phyloP scores from a whole-genome alignment of 1,140 invertebrate species.

The Anagrus nilaparvatae region DNA sequence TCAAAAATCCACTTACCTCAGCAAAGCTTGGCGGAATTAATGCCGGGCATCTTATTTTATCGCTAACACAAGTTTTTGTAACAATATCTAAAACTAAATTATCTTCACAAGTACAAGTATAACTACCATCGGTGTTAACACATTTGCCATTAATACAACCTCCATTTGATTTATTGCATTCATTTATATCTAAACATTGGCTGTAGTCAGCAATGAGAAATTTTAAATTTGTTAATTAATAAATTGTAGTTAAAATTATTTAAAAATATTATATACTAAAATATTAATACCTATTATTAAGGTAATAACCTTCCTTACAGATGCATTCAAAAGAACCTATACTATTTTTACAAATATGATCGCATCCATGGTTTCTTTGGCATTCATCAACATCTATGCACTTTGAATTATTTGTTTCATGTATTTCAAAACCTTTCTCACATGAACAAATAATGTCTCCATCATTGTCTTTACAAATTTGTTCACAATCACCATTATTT shows the following conservation, averaged over 20 bases:
- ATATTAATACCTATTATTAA: conserved; percentile 21
- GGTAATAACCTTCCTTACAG: conserved; percentile 63
- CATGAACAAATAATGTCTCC: conserved; percentile 35
- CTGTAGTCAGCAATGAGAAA: conserved; percentile 13
- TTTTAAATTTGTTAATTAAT: not conserved
- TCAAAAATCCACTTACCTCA: conserved; percentile 23
- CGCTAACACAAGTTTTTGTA: conserved; percentile 40
- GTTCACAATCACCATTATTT: conserved; percentile 53
- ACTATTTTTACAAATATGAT: conserved; percentile 69
- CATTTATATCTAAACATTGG: conserved; percentile 34
- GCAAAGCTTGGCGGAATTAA: conserved; percentile 26
- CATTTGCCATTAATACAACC: conserved; percentile 43
- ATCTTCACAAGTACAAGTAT: conserved; percentile 39
- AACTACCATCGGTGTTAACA: conserved; percentile 45
- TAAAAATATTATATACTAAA: no score
- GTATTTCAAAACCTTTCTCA: conserved; percentile 21
- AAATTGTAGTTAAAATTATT: no score
- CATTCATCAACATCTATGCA: conserved; percentile 61
- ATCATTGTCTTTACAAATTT: conserved; percentile 31
- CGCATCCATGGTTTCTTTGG: conserved; percentile 54
- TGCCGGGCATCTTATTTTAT: conserved; percentile 29
- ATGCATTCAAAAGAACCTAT: conserved; percentile 71
- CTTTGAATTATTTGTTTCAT: conserved; percentile 14
- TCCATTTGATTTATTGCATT: conserved; percentile 33
- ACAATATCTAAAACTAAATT: conserved; percentile 41